Conservation (phyloP, 2,797 vertebrate genomes). For the Ctenochaetus hawaiiensis region DNA sequence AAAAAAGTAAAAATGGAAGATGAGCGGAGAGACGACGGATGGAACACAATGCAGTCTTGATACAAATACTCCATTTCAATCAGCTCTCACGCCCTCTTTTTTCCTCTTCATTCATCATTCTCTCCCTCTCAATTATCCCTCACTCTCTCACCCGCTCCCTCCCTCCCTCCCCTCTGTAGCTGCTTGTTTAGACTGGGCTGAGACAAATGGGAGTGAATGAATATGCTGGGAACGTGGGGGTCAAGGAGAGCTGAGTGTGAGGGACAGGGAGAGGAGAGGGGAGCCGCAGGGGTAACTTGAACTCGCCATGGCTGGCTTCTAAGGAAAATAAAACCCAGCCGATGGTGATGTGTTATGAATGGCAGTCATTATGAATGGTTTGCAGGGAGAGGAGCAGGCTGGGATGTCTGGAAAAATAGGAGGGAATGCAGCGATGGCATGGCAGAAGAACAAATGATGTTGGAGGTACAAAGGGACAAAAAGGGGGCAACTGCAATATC, state of each 20-base stretch:
- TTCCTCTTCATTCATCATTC: conserved; percentile 66
- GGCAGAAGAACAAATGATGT: conserved; percentile 33
- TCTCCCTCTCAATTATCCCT: conserved; percentile 65
- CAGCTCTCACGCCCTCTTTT: conserved; percentile 47
- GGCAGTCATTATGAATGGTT: conserved; percentile 63
- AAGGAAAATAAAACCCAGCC: conserved; percentile 72
- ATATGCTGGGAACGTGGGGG: conserved; percentile 68
- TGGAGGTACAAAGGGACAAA: conserved; percentile 6
- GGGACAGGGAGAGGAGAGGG: conserved; percentile 55
- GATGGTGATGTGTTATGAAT: conserved; percentile 75
- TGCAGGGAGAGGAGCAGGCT: conserved; percentile 40
- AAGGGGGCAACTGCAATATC: background rate
- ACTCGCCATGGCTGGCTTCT: conserved; percentile 66
- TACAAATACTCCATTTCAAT: conserved; percentile 60
- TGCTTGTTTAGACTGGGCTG: conserved; percentile 83
- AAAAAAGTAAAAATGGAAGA: conserved; percentile 40
- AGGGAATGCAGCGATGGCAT: conserved; percentile 6
- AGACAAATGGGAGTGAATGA: conserved; percentile 81
- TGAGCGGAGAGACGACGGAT: conserved; percentile 44
- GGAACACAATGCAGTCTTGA: conserved; percentile 46
- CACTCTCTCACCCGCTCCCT: conserved; percentile 29
- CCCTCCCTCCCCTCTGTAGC: conserved; percentile 37
- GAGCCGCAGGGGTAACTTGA: conserved; percentile 72
- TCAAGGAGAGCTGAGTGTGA: conserved; percentile 77
- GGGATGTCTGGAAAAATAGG: conserved; percentile 37